Percentiles rank a stretch among this genome's conserved stretches.
These are phyloP conservation scores for Calephelis nemesis DNA, from an alignment of 1,140 invertebrate species.

Conservation along the genomic window DNA sequence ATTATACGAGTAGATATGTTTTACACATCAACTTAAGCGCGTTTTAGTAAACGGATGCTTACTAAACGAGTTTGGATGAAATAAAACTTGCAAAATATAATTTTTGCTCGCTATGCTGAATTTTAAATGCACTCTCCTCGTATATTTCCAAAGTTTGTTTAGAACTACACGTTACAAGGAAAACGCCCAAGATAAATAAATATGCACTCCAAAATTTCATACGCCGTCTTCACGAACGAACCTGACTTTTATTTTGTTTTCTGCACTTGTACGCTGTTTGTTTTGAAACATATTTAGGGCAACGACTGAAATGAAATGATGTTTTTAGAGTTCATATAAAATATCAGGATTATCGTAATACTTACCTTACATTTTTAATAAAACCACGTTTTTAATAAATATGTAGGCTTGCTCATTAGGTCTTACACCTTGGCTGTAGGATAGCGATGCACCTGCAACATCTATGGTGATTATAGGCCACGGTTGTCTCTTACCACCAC, in stretches of 20 bases:
- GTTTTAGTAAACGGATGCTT: not conserved
- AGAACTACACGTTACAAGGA: conserved; percentile 44
- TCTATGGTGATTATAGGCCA: too few relatives aligned
- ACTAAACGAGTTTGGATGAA: conserved; percentile 25
- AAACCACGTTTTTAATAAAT: too few relatives aligned
- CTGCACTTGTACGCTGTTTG: not conserved
- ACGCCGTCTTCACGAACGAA: not conserved
- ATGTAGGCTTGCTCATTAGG: too few relatives aligned
- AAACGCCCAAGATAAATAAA: conserved; percentile 30
- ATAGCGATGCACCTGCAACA: too few relatives aligned
- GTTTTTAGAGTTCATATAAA: not conserved
- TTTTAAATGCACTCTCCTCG: conserved; percentile 43
- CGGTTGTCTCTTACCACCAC: too few relatives aligned
- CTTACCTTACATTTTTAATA: not conserved
- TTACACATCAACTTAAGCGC: too few relatives aligned
- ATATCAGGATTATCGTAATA: not conserved
- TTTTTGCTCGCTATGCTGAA: conserved; percentile 38
- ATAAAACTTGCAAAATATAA: conserved; percentile 46
- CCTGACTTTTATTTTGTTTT: conserved; percentile 31
- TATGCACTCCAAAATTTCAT: conserved; percentile 12
- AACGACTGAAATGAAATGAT: too few relatives aligned
- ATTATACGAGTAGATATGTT: too few relatives aligned
- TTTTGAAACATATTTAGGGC: not conserved
- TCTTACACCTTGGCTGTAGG: too few relatives aligned
- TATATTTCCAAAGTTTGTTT: conserved; percentile 52